Evolutionary conservation across 2,888 invertebrate genomes (phyloP).

Genomic region (Cataglyphis rosenhaueri): DNA sequence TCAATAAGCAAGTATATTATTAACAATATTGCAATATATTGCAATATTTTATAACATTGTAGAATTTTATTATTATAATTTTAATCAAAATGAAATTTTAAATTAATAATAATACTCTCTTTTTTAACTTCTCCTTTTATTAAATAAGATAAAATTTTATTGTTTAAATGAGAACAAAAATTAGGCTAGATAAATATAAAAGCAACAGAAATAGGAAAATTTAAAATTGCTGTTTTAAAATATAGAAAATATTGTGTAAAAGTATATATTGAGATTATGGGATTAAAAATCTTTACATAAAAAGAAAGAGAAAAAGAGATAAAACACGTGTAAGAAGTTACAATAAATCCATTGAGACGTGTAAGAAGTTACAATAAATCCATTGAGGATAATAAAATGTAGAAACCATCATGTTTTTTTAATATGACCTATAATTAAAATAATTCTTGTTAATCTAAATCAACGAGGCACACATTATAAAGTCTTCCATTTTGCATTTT

Average conservation of each 20-base stretch:
- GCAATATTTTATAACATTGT: neutral
- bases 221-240: neutral
- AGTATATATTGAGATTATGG: neutral
- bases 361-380: neutral
- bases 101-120: neutral
- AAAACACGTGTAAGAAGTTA: slow-evolving; percentile 17
- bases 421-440: slow-evolving; percentile 32
- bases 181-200: neutral
- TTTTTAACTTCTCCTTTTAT: neutral
- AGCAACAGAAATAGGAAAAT: neutral
- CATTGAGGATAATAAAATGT: slow-evolving; percentile 27
- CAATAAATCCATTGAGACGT: no score
- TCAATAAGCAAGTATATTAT: neutral
- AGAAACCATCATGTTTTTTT: slow-evolving; percentile 35
- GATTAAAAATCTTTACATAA: neutral
- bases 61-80: neutral
- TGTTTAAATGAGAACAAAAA: neutral
- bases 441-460: slow-evolving; percentile 38
- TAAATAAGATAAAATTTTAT: neutral
- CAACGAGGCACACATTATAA: slow-evolving; percentile 42
- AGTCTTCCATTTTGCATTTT: slow-evolving; percentile 29
- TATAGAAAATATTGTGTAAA: neutral
- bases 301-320: neutral
- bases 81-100: slow-evolving; percentile 11
- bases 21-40: neutral